phyloP scores from a whole-genome alignment of 2,113 vertebrate species.

The Corythaeola cristata region DNA sequence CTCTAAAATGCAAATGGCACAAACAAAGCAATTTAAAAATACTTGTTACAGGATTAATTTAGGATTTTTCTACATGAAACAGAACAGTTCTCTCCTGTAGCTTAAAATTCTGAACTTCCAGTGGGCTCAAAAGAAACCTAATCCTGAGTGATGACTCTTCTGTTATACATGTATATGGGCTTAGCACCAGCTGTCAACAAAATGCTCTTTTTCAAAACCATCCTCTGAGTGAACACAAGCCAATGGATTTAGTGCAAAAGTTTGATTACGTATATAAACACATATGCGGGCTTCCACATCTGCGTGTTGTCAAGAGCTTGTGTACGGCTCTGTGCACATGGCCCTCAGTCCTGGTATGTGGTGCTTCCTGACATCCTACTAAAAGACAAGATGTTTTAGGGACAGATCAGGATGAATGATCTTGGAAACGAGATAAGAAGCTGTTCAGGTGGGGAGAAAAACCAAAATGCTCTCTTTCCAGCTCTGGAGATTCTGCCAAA shows the following conservation, averaged over 20 bases:
- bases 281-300: background rate
- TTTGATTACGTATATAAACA: background rate
- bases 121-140: background rate
- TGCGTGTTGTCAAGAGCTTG: background rate
- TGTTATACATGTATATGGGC: fast-evolving
- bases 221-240: background rate
- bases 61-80: background rate
- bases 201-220: background rate
- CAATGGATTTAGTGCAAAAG: background rate
- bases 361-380: background rate
- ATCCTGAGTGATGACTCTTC: background rate
- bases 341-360: background rate
- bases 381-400: background rate
- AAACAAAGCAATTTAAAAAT: background rate
- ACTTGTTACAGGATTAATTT: background rate
- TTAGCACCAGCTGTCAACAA: background rate
- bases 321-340: background rate
- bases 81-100: background rate
- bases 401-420: background rate
- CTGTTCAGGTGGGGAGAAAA: background rate
- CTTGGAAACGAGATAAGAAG: background rate
- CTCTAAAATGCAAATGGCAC: background rate
- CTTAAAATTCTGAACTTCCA: background rate
- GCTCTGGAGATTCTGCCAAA: background rate
- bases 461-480: background rate